Percentiles rank a stretch among this genome's conserved stretches.
These are phyloP conservation scores for Drosophila koepferae DNA, from an alignment of 2,888 invertebrate species.

Conservation along the genomic window DNA sequence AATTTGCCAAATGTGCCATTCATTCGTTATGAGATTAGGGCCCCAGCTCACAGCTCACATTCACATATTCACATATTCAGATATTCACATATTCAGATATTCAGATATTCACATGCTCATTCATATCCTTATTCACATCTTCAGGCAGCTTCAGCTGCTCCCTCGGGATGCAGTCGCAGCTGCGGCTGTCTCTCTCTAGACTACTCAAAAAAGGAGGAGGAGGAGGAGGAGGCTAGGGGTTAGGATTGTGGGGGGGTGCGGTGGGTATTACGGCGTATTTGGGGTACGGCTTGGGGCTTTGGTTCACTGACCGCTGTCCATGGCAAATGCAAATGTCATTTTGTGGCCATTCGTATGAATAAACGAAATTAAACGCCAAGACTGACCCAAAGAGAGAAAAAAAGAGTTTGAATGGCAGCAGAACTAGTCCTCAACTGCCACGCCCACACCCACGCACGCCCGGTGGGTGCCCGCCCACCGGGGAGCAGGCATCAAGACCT, in stretches of 20 bases:
- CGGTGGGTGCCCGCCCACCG: neutral
- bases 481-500: conserved; percentile 49
- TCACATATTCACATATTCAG: neutral
- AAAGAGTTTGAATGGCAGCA: conserved; percentile 65
- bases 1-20: conserved; percentile 79
- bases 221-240: neutral
- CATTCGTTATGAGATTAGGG: conserved; percentile 82
- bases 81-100: conserved; percentile 1
- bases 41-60: conserved; percentile 7
- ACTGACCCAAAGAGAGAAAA: conserved; percentile 28
- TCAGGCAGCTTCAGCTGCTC: conserved; percentile 27
- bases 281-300: neutral
- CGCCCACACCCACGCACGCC: conserved; percentile 11
- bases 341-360: conserved; percentile 84
- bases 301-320: conserved; percentile 30
- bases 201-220: neutral
- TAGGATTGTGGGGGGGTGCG: neutral
- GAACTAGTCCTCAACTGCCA: conserved; percentile 37
- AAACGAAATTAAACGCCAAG: conserved; percentile 83
- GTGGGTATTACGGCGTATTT: no score
- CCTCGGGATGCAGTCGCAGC: conserved; percentile 50
- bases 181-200: conserved; percentile 1
- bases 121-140: conserved; percentile 3
- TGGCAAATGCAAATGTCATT: conserved; percentile 82
- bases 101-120: conserved; percentile 2